These are phyloP conservation scores for Cephus spinipes DNA, from an alignment of 2,888 invertebrate genomes.

Conservation along the genomic window DNA sequence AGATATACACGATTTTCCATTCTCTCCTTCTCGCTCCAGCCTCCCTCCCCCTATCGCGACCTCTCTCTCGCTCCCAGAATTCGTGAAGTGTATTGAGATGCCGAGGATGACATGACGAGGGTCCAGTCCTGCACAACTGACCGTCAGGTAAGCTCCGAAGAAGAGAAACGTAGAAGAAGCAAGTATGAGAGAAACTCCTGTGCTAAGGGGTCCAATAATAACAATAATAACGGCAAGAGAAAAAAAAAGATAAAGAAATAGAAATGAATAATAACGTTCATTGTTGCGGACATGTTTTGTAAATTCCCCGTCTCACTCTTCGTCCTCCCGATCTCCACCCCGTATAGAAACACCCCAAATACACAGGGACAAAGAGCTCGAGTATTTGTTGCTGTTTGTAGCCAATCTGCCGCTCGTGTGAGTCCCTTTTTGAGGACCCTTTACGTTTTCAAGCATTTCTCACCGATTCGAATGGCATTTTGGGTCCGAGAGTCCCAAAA, in stretches of 20 bases:
- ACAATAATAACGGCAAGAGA: conserved; percentile 10
- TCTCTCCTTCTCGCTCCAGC: conserved; percentile 20
- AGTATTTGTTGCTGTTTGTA: conserved; percentile 65
- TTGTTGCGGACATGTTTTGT: conserved; percentile 66
- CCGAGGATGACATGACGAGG: conserved; percentile 61
- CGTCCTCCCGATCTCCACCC: conserved; percentile 13
- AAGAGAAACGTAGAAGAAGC: conserved; percentile 12
- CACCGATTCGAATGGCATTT: too few relatives aligned
- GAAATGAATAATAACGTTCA: conserved; percentile 45
- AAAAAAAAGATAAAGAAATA: conserved; percentile 21
- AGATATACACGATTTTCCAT: background rate
- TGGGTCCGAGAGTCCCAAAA: conserved; percentile 45
- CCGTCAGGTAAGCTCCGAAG: conserved; percentile 51
- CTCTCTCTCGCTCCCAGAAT: conserved; percentile 6
- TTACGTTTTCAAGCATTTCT: too few relatives aligned
- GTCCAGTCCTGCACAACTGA: conserved; percentile 55
- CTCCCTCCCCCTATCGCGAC: background rate
- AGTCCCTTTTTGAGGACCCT: conserved; percentile 12
- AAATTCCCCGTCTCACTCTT: conserved; percentile 51
- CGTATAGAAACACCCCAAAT: too few relatives aligned
- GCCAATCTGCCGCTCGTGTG: conserved; percentile 51
- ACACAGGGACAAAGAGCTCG: conserved; percentile 31
- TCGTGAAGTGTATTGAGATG: conserved; percentile 54
- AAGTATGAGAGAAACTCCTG: conserved; percentile 9
- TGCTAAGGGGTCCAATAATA: background rate